Conservation (phyloP, 2,888 invertebrate genomes). For the Scrobipalpa costella region DNA sequence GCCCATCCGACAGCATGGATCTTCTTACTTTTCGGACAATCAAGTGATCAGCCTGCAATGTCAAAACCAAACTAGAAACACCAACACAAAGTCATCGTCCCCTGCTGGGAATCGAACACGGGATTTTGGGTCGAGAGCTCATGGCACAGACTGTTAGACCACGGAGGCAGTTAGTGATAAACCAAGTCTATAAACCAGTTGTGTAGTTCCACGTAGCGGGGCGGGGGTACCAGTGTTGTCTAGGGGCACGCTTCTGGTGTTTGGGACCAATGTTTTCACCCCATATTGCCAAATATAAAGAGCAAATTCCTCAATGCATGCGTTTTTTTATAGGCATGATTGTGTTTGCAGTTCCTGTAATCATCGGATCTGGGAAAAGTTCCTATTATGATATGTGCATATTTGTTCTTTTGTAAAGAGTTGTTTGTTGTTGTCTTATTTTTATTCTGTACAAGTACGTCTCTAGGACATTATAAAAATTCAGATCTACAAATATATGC, state of each 20-base stretch:
- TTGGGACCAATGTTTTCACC: slow-evolving; percentile 48
- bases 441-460: background rate
- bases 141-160: no score
- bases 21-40: no score
- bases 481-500: background rate
- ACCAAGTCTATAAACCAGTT: no score
- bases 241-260: slow-evolving; percentile 39
- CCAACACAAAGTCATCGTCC: no score
- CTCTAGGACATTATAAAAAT: no score
- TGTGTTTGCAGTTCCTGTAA: slow-evolving; percentile 65
- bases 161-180: no score
- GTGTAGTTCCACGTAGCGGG: no score
- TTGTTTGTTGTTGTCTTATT: slow-evolving; percentile 1
- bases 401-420: slow-evolving; percentile 49
- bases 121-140: no score
- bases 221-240: background rate
- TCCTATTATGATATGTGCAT: slow-evolving; percentile 59
- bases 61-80: no score
- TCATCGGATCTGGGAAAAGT: slow-evolving; percentile 62
- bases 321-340: slow-evolving; percentile 59
- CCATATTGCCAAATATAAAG: background rate
- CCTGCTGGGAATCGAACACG: no score
- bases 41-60: no score
- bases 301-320: background rate
- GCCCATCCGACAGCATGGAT: no score